Base-by-base conservation (phyloP, 1,140 invertebrate species). In the Centruroides sculpturatus region DNA sequence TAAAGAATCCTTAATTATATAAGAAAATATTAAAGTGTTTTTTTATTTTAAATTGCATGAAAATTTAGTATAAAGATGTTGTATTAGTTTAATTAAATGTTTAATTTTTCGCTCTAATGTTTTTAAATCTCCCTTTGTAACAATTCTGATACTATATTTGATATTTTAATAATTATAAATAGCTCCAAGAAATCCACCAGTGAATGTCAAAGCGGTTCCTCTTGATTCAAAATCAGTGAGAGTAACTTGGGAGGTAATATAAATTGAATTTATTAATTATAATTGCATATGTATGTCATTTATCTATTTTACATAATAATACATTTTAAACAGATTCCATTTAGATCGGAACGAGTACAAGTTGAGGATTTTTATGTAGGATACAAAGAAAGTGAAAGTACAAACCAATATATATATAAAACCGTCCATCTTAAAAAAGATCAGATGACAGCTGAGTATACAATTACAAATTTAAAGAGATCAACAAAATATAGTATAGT, bases 301-400 rank as follows among this genome's bases (percentile, higher is more conserved):
- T 41, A 41, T 41, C 5, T 41, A 41, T 41, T 41, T 41, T 41
- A 41, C 5, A 41, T 8, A 6, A 41, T 6, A 64, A 48, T 56
- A 48, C 57, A 47, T 10, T 34, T 48, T 54, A 10, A 46, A 35
- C 36, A 36, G 35, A 5, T 12, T 5, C 34, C 35, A 41, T 34
- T 23, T 57, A 57, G 47, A 47, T 57, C 41, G 47, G 10, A 34
- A 11, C 48, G n/a, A 41, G 56, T 41, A 8, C 5, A 56, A 7
- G 64, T 69, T 41, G 68, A 68, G 66, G 85, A 85, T 23, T 88
- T 82, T 66, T 82, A 82, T 69, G 76, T 84, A 46, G 82, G 82
- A 7, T 79, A 72, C 59, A 69, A 74, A 59, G 69, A 71, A 57
- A 71, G 74, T 64, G 75, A 75, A 70, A 70, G 73, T 8, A 41